Evolutionary conservation across 2,888 invertebrate species (phyloP), one percentile per base, ranked within the genome.

Genomic region (Limnephilus auricula): DNA sequence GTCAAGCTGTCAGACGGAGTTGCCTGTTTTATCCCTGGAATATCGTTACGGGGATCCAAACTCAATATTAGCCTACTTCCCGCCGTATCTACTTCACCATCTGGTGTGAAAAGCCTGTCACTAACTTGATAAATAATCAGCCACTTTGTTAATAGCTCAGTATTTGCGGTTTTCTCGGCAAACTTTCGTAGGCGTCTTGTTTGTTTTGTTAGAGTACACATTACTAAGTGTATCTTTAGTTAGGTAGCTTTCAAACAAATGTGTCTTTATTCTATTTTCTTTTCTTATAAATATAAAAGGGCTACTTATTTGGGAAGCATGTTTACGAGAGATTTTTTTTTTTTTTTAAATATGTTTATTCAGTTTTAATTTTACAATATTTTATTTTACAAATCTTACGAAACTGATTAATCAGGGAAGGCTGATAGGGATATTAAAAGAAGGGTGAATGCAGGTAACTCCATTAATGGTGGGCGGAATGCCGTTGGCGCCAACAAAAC

Each of bases 1-100:
- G 32, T 65, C 65, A 30, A 86, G 65, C 86, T 86, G 86, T 86
- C 86, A 86, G 65, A 15, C n/a, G 5, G n/a, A 86, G 86, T 85
- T 85, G 82, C 84, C 65, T 50, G 65, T 65, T 85, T 85, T 86
- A 86, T 65, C 18, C 65, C 50, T 4, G 86, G 65, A 86, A 86
- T 50, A 86, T 50, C 86, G 65, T 65, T 50, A 32, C 86, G 31
- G 65, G 13, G 50, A 85, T 34, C 50, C 86, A 50, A 65, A 86
- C 31, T 86, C 86, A 86, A 86, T 86, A 86, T 86, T 86, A 50
- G 50, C 86, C 50, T 86, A n/a, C 84, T n/a, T 30, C 31, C 80
- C 80, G 31, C n/a, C 25, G 25, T 25, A 25, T 65, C 65, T 65
- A 65, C 65, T 65, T 65, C n/a, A 25, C 65, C 65, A 65, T 65